A percentile compares a stretch with the other conserved stretches of the same genome.
Evolutionary conservation across 2,888 invertebrate genomes (phyloP).

Genomic region (Chrysina gloriosa): DNA sequence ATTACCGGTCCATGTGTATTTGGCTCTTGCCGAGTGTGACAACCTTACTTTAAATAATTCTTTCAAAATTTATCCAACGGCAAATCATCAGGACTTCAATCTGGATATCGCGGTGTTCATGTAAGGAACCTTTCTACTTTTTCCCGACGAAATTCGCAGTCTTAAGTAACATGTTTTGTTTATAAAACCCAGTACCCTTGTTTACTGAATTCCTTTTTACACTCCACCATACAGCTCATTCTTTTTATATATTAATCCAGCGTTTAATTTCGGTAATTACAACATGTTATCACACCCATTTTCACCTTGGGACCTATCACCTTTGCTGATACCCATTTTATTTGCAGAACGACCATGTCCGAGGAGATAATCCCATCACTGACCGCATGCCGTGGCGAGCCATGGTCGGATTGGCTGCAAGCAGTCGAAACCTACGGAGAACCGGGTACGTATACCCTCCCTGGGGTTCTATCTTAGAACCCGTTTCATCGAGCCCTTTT

Average conservation of each 20-base stretch:
- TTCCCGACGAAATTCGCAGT: background rate
- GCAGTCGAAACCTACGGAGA: conserved; percentile 29
- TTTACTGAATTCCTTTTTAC: background rate
- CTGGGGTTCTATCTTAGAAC: background rate
- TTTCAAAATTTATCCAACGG: background rate
- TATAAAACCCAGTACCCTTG: conserved; percentile 12
- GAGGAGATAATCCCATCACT: conserved; percentile 37
- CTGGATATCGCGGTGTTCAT: conserved; percentile 7
- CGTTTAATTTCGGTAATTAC: background rate
- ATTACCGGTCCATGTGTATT: conserved; percentile 43
- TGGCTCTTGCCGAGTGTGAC: conserved; percentile 30
- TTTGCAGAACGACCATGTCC: conserved; percentile 39
- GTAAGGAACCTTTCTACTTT: conserved; percentile 12
- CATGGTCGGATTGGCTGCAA: conserved; percentile 41
- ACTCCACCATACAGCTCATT: background rate
- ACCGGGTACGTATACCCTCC: conserved; percentile 34
- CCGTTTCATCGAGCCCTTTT: background rate
- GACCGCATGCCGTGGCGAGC: conserved; percentile 27
- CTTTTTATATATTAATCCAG: conserved; percentile 10
- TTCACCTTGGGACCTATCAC: background rate
- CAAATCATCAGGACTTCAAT: background rate
- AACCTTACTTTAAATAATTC: conserved; percentile 38
- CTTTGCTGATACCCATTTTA: background rate
- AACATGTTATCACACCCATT: background rate
- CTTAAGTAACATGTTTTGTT: conserved; percentile 28